phyloP scores from a whole-genome alignment of 2,113 vertebrate genomes.

The Cheirogaleus medius region DNA sequence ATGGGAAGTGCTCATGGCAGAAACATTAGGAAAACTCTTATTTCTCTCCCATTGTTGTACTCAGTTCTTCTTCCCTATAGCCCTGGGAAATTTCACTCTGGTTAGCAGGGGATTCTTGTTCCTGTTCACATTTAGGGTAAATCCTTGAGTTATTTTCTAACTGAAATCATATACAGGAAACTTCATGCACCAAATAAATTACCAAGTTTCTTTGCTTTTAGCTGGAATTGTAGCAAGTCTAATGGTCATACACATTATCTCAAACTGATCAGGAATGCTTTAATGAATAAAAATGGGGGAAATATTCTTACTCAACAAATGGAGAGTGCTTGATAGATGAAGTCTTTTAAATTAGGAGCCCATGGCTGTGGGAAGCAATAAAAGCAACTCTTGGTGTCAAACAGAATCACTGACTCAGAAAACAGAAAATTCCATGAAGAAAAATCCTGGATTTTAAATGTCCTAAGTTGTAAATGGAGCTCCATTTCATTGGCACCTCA shows the following conservation, averaged over 20 bases:
- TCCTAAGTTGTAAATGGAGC: background rate
- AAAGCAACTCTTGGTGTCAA: background rate
- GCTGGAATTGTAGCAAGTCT: background rate
- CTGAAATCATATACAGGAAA: background rate
- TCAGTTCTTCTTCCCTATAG: background rate
- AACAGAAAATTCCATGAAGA: background rate
- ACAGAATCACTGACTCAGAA: constrained; percentile 18
- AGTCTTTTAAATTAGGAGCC: constrained; percentile 30
- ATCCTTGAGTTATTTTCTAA: background rate
- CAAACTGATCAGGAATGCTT: background rate
- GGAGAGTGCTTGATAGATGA: background rate
- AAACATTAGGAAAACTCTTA: background rate
- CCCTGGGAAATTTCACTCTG: background rate
- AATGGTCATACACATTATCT: background rate
- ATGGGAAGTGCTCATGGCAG: background rate
- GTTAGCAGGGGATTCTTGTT: background rate
- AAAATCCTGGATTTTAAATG: background rate
- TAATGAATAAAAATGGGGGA: background rate
- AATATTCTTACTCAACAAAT: background rate
- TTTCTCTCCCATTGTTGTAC: background rate
- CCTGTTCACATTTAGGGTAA: background rate
- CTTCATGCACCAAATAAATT: background rate
- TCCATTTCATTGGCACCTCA: background rate
- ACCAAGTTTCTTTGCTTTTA: background rate
- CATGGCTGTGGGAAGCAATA: background rate